phyloP scores from a whole-genome alignment of 1,140 invertebrate genomes.

The Papilio glaucus region DNA sequence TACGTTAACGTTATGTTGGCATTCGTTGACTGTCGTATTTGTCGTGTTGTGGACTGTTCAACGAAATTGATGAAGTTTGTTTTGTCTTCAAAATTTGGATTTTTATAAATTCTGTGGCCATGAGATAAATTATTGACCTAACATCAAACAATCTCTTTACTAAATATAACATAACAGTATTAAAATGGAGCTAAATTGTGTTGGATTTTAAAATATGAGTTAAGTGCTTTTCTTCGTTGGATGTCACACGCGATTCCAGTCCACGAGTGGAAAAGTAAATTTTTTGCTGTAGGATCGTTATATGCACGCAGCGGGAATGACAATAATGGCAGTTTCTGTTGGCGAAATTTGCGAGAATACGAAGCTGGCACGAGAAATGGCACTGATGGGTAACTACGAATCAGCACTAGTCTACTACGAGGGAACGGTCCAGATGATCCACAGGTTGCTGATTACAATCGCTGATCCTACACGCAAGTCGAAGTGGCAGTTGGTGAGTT shows the following conservation, averaged over 20 bases:
- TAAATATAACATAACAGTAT: slow-evolving; percentile 34
- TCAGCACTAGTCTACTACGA: slow-evolving; percentile 97
- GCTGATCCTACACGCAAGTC: slow-evolving; percentile 91
- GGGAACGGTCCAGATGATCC: slow-evolving; percentile 95
- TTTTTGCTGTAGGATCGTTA: slow-evolving; percentile 64
- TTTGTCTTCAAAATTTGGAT: slow-evolving; percentile 67
- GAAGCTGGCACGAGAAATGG: slow-evolving; percentile 96
- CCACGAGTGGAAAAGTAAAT: slow-evolving; percentile 59
- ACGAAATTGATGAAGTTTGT: slow-evolving; percentile 76
- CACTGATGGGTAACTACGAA: slow-evolving; percentile 97
- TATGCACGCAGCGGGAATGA: slow-evolving; percentile 85
- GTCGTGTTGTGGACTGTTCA: slow-evolving; percentile 61
- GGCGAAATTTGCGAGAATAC: slow-evolving; percentile 96
- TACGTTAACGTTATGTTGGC: slow-evolving; percentile 46
- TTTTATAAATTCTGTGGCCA: slow-evolving; percentile 64
- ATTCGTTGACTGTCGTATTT: slow-evolving; percentile 55
- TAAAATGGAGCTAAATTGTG: slow-evolving; percentile 45
- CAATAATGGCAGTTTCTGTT: slow-evolving; percentile 92
- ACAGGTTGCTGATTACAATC: slow-evolving; percentile 91
- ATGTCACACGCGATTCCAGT: slow-evolving; percentile 68
- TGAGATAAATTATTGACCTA: slow-evolving; percentile 57
- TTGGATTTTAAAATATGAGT: slow-evolving; percentile 64
- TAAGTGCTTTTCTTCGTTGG: slow-evolving; percentile 62
- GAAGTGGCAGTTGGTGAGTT: slow-evolving; percentile 94
- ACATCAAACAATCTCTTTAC: slow-evolving; percentile 20